These are phyloP conservation scores for Percopsis omiscomaycus DNA, from an alignment of 2,797 vertebrate species.

Conservation along the genomic window DNA sequence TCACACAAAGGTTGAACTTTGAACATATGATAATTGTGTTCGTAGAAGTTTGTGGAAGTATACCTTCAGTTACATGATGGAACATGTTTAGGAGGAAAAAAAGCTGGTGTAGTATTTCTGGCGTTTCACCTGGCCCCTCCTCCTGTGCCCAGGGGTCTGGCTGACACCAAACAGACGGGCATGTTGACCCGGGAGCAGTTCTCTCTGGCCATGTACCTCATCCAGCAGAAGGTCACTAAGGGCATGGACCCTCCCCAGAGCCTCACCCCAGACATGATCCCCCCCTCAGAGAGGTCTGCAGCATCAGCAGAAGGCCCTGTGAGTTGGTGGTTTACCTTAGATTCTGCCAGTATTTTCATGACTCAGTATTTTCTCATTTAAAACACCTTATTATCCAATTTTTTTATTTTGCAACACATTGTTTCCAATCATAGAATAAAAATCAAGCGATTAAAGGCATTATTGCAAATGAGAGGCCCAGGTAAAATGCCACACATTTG, in stretches of 20 bases:
- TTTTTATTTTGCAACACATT: too few relatives aligned
- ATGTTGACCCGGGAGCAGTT: conserved; percentile 94
- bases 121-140: background rate
- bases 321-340: conserved; percentile 45
- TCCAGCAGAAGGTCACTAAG: conserved; percentile 92
- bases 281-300: conserved; percentile 87
- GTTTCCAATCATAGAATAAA: too few relatives aligned
- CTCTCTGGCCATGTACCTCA: conserved; percentile 93
- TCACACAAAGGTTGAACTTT: background rate
- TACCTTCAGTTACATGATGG: background rate
- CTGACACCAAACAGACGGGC: conserved; percentile 90
- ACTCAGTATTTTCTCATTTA: too few relatives aligned
- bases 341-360: too few relatives aligned
- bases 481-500: too few relatives aligned
- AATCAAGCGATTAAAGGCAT: too few relatives aligned
- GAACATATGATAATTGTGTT: too few relatives aligned
- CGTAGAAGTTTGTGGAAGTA: background rate
- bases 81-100: background rate
- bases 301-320: conserved; percentile 74
- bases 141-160: conserved; percentile 83
- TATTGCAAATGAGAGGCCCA: too few relatives aligned
- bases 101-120: background rate
- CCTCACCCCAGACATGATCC: conserved; percentile 92
- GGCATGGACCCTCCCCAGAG: conserved; percentile 89
- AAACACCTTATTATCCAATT: too few relatives aligned